Percentiles rank a stretch among this genome's conserved stretches.
phyloP scores from a whole-genome alignment of 2,888 invertebrate genomes.

The Ennomos erosarius region DNA sequence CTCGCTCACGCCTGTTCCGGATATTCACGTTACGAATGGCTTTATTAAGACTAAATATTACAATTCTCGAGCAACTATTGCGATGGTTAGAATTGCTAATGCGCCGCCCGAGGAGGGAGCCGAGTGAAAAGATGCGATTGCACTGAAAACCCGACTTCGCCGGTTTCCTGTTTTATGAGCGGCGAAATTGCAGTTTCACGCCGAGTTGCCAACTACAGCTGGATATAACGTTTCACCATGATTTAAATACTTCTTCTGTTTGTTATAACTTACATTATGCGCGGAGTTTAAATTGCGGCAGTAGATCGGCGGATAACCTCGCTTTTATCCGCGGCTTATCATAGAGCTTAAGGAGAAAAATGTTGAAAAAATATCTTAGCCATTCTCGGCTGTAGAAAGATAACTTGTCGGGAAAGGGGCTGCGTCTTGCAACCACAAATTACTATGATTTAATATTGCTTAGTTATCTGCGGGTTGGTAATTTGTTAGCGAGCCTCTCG shows the following conservation, averaged over 20 bases:
- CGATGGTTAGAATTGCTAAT: slow-evolving; percentile 78
- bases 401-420: slow-evolving; percentile 70
- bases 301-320: slow-evolving; percentile 29
- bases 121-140: slow-evolving; percentile 78
- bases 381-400: slow-evolving; percentile 58
- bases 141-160: slow-evolving; percentile 59
- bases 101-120: slow-evolving; percentile 60
- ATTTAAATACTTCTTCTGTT: slow-evolving; percentile 63
- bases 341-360: slow-evolving; percentile 52
- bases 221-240: slow-evolving; percentile 62
- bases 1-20: slow-evolving; percentile 68
- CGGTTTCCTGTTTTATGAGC: slow-evolving; percentile 72
- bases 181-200: slow-evolving; percentile 75
- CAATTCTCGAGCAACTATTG: slow-evolving; percentile 78
- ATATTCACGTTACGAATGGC: slow-evolving; percentile 79
- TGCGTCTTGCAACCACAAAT: slow-evolving; percentile 80
- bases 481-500: slow-evolving; percentile 81
- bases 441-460: slow-evolving; percentile 85
- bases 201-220: slow-evolving; percentile 62
- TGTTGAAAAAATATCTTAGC: slow-evolving; percentile 57
- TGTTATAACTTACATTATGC: slow-evolving; percentile 38
- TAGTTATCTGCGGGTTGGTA: slow-evolving; percentile 83
- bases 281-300: slow-evolving; percentile 27
- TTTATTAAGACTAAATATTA: slow-evolving; percentile 83
- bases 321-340: slow-evolving; percentile 48